Base-by-base conservation (phyloP, 2,113 vertebrate species). In the Erythrolamprus reginae region DNA sequence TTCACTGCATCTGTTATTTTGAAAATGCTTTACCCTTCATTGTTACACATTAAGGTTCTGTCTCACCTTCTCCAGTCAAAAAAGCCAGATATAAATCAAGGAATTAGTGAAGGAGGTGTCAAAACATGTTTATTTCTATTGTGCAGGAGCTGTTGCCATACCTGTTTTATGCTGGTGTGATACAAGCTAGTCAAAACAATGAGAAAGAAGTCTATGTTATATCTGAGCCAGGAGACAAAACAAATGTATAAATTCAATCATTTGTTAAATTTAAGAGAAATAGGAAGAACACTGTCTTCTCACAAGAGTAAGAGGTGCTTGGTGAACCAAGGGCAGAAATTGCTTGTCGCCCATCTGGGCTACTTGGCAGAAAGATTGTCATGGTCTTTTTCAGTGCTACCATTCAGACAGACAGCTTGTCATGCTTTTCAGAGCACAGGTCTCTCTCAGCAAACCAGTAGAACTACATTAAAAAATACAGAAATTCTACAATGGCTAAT, bases 351-450 rank as follows among this genome's bases (percentile, higher is more conserved):
- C 92, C 92, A 95, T 92, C 90, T 95, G 56, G 95, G 90, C 91
- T 94, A 55, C 42, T 21, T 84, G 92, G 93, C 90, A 95, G 89
- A 92, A 95, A 94, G 90, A 93, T 93, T 94, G 91, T 86, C 52
- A 52, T 82, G 77, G 87, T 90, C 0, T 84, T 48, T 94, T 90
- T 89, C 84, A 93, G n/a, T 90, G 84, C 52, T 89, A 56, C 61
- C 50, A 70, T 89, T 94, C 0, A 17, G 45, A 45, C 88, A 82
- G 83, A 93, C 48, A 94, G 91, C 45, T 84, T 52, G 87, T 82
- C 53, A 84, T 47, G 28, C 23, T 38, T 3, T 87, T 92, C 33
- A 85, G 85, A 93, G 17, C 10, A 86, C 1, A 82, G 47, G 91
- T 48, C 55, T 93, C 48, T 91, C 8, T 21, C 89, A 94, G 58